phyloP scores from a whole-genome alignment of 2,888 invertebrate species.

The Myopa tessellatipennis region DNA sequence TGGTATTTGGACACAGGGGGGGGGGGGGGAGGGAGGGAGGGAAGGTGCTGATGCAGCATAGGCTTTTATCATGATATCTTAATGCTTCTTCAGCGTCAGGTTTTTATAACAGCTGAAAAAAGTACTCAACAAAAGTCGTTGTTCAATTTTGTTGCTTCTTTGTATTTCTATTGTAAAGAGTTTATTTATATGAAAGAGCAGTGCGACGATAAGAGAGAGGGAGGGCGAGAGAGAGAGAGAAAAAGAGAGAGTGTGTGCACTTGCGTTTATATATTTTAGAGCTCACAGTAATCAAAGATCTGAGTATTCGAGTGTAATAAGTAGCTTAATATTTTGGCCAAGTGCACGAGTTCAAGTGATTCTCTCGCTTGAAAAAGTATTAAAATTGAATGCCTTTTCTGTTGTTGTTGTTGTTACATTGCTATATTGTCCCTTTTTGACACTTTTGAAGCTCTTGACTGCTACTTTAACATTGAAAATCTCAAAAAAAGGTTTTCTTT shows the following conservation, averaged over 20 bases:
- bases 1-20: too few relatives aligned
- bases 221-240: too few relatives aligned
- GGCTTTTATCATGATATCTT: not conserved
- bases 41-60: too few relatives aligned
- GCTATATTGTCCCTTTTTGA: not conserved
- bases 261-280: not conserved
- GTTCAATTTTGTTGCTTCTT: too few relatives aligned
- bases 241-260: not conserved
- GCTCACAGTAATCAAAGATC: constrained; percentile 33
- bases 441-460: not conserved
- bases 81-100: not conserved
- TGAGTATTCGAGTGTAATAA: constrained; percentile 36
- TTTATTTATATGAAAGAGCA: too few relatives aligned
- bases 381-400: not conserved
- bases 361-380: constrained; percentile 22
- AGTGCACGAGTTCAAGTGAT: constrained; percentile 20
- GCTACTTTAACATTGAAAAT: not conserved
- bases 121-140: not conserved
- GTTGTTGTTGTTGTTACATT: not conserved
- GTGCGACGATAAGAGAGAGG: too few relatives aligned
- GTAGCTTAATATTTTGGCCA: constrained; percentile 40
- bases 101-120: not conserved
- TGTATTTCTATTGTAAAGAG: too few relatives aligned
- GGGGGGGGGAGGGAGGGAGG: too few relatives aligned
- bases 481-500: too few relatives aligned